Evolutionary conservation across 2,888 invertebrate genomes (phyloP).

Genomic region (Agrotis exclamationis): DNA sequence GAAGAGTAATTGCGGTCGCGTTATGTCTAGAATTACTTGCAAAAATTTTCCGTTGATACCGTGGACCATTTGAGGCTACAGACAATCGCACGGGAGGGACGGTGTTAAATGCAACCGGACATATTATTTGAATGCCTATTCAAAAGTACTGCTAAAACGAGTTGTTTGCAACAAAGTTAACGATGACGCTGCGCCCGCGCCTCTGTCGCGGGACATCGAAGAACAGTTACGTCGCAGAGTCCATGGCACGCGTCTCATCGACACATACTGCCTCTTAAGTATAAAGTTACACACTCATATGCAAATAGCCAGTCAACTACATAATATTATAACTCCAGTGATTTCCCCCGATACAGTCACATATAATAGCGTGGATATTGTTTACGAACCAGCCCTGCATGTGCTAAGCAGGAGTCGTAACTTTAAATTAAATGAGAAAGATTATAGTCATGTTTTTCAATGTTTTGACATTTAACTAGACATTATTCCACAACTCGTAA

Average conservation of each 20-base stretch:
- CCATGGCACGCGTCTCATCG: constrained; percentile 44
- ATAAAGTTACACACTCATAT: constrained; percentile 62
- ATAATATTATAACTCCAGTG: constrained; percentile 51
- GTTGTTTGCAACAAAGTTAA: constrained; percentile 58
- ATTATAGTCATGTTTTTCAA: constrained; percentile 44
- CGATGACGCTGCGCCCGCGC: constrained; percentile 42
- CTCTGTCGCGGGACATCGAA: constrained; percentile 35
- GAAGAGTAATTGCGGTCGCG: constrained; percentile 63
- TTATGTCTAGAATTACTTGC: constrained; percentile 64
- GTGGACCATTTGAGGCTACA: constrained; percentile 24
- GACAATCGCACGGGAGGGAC: constrained; percentile 10
- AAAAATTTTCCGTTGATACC: constrained; percentile 50
- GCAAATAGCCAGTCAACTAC: constrained; percentile 47
- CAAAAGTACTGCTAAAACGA: constrained; percentile 54
- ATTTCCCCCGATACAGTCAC: constrained; percentile 57
- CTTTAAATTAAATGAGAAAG: constrained; percentile 48
- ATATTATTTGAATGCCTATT: constrained; percentile 45
- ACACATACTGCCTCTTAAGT: constrained; percentile 43
- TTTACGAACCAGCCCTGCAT: constrained; percentile 50
- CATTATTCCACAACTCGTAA: too few species aligned
- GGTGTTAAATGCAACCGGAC: constrained; percentile 10
- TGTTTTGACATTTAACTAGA: constrained; percentile 48
- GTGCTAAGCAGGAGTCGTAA: constrained; percentile 35
- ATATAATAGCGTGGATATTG: constrained; percentile 46
- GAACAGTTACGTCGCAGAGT: constrained; percentile 57